Evolutionary conservation across 2,113 vertebrate species (phyloP).

Genomic region (Tragelaphus strepsiceros): DNA sequence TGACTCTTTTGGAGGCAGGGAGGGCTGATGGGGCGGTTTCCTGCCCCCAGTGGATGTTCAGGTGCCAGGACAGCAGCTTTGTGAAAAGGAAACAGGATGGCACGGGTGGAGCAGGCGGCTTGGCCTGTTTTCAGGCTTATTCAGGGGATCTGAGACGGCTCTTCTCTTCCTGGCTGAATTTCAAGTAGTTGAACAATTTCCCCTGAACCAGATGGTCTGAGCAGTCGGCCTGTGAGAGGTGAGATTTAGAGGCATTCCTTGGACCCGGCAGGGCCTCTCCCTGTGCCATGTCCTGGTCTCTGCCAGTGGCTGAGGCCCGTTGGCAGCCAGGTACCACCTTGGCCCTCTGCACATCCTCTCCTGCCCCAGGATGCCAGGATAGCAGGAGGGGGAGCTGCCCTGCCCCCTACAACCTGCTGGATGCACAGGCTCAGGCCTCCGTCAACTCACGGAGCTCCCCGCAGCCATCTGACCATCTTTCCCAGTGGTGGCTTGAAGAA

Average conservation of each 20-base stretch:
- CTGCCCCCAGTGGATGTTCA: background rate
- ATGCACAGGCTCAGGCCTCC: background rate
- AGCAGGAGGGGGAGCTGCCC: background rate
- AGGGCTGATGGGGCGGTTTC: background rate
- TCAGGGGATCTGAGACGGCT: background rate
- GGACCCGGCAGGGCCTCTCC: background rate
- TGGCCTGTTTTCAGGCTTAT: background rate
- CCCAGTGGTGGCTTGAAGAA: background rate
- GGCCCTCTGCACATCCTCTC: background rate
- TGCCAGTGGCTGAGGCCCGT: background rate
- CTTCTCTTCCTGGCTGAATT: background rate
- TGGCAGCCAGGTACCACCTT: background rate
- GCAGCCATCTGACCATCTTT: background rate
- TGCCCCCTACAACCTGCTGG: background rate
- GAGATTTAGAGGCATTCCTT: background rate
- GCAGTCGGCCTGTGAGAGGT: background rate
- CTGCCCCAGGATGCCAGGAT: background rate
- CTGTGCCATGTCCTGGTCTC: background rate
- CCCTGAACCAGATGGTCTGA: background rate
- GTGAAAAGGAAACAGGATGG: background rate
- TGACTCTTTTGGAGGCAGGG: background rate
- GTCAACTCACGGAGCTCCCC: background rate
- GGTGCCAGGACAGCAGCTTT: background rate
- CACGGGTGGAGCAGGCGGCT: background rate
- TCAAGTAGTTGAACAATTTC: slow-evolving; percentile 24